Conservation (phyloP, 2,888 invertebrate genomes). For the Platerodrilus igneus region DNA sequence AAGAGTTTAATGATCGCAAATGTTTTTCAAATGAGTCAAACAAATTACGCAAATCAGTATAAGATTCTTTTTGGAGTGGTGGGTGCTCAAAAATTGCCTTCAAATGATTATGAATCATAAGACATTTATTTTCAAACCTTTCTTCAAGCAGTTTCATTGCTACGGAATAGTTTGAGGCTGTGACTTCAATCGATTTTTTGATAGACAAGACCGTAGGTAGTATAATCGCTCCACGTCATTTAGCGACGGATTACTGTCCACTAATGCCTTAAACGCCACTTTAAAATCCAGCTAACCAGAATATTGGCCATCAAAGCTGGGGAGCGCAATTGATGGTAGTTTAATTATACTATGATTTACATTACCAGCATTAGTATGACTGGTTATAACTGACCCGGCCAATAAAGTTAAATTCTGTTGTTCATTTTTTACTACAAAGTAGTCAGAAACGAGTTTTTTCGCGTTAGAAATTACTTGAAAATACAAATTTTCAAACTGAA, state of each 20-base stretch:
- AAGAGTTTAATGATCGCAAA: not conserved
- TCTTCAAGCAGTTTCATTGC: constrained; percentile 26
- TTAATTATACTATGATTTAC: not conserved
- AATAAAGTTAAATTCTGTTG: not conserved
- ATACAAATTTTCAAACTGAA: constrained; percentile 1
- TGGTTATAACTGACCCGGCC: not conserved
- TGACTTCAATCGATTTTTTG: constrained; percentile 20
- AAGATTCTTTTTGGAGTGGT: not conserved
- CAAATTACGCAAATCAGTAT: not conserved
- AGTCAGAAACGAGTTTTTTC: not conserved
- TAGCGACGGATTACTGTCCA: constrained; percentile 5
- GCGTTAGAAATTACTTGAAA: not conserved
- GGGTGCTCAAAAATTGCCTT: constrained; percentile 24
- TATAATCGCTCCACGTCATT: constrained; percentile 15
- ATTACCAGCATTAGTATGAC: not conserved
- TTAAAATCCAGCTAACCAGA: constrained; percentile 13
- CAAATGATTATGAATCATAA: constrained; percentile 26
- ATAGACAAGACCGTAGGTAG: constrained; percentile 18
- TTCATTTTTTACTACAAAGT: too few relatives aligned
- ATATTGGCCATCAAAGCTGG: constrained; percentile 15
- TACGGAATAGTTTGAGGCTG: constrained; percentile 21
- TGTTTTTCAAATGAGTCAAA: constrained; percentile 5
- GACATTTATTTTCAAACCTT: constrained; percentile 24
- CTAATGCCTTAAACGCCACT: constrained; percentile 14
- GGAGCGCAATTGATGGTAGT: constrained; percentile 17